Base-by-base conservation (phyloP, 2,888 invertebrate species). In the Lepetodrilus schrolli region DNA sequence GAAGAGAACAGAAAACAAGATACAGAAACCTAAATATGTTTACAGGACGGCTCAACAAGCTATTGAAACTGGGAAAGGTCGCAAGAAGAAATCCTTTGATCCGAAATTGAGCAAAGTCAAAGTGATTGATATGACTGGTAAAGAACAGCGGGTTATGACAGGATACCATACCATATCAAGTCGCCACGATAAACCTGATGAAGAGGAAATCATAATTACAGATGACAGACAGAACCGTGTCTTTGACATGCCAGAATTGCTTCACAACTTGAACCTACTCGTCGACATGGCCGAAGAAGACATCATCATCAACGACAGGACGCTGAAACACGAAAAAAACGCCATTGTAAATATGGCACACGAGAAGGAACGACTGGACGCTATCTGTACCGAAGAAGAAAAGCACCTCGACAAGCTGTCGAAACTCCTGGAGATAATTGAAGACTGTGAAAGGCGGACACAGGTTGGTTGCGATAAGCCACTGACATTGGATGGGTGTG, bases 91-190 rank as follows among this genome's bases (percentile, higher is more conserved):
- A 68, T 73, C 70, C 48, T 76, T 73, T 58, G 79, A 83, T 20
- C 82, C 81, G 77, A 80, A 86, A 26, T 76, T 86, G 51, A 78
- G 88, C 37, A 96, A 96, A 90, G 97, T 97, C 49, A 98, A 98
- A 83, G 98, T 99, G 10, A 99, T 99, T 79, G 99, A 99, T 91
- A 96, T 99, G 97, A 99, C 99, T 5, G 99, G 99, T 0, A 96
- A 95, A 0, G 96, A 99, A 90, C 95, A 96, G 89, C 93, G 97
- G 72, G 95, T 99, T 43, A 79, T 90, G 17, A 87, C 90, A 80
- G 97, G 97, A 0, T 98, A 98, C 90, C 96, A 97, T 91, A 97
- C 97, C 0, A 93, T 98, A 48, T 93, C 95, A 0, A 95, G 95
- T 30, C 92, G 92, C 50, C 93, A 93, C 77, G 91, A 92, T 75